Evolutionary conservation across 2,113 vertebrate genomes (phyloP), one percentile per base, ranked within the genome.

Genomic region (Alosa alosa): DNA sequence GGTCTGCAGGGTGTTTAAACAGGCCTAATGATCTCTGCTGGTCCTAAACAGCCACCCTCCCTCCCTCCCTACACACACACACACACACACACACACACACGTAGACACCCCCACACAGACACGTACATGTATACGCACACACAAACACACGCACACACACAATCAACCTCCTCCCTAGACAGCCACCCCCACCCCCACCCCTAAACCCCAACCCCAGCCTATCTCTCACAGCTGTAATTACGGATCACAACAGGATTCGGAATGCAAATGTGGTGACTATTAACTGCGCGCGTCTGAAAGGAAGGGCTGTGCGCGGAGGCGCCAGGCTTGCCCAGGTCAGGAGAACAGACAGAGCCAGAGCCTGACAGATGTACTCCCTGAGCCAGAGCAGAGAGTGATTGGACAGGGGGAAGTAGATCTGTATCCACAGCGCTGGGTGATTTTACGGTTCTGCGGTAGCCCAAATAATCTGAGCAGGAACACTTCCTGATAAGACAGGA

Each of bases 21-120:
- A 86, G 88, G 52, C 83, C 87, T 89, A 90, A 90, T 91, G 89
- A 89, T 90, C 88, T 90, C 81, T 60, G 81, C 49, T 78, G 85
- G 84, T 64, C 85, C 86, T 81, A 82, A 85, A 81, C 86, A 86
- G 84, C 64, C 87, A 50, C 89, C 87, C 88, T 88, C 20, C 20
- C 57, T 22, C 57, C n/a, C 57, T 22, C 13, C 68, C 10, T 31
- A 75, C 68, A 75, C 68, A 75, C 68, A 39, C 68, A 75, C 11
- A 75, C 68, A 39, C 68, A 60, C 55, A 60, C 55, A 60, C 55
- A 60, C 55, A 60, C 55, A 60, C n/a, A n/a, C 0, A 60, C 17
- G 15, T 17, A 60, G 17, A 60, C 18, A n/a, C 20, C 7, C 20
- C 2, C 60, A 64, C 20, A 3, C 60, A 64, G 22, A 4, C 20